Evolutionary conservation across 2,797 vertebrate species (phyloP).

Genomic region (Trichosurus vulpecula): DNA sequence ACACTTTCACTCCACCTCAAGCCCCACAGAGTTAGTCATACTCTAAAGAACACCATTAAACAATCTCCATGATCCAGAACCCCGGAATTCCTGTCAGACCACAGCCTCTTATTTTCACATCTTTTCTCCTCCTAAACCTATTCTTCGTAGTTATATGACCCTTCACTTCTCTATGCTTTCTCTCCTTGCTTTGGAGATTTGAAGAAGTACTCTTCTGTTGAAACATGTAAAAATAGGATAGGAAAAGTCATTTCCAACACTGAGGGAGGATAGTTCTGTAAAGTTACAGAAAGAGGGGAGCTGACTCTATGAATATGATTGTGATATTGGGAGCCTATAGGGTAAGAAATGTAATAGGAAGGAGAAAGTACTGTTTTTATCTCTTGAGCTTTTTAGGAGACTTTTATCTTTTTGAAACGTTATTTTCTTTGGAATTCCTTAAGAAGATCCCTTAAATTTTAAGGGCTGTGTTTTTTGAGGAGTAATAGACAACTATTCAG

Average conservation of each 20-base stretch:
- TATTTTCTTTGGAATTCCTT: conserved; percentile 52
- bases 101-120: too few species aligned
- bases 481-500: conserved; percentile 47
- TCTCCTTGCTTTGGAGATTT: neutral
- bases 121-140: too few species aligned
- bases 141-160: too few species aligned
- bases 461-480: conserved; percentile 33
- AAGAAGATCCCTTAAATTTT: conserved; percentile 27
- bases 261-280: neutral
- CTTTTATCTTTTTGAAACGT: conserved; percentile 33
- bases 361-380: neutral
- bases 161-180: too few species aligned
- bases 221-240: neutral
- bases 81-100: too few species aligned
- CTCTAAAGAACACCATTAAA: too few species aligned
- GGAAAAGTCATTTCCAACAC: neutral
- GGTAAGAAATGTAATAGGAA: too few species aligned
- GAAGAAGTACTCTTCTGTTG: neutral
- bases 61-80: too few species aligned
- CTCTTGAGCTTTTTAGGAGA: conserved; percentile 29
- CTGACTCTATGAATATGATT: neutral
- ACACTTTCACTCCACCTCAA: too few species aligned
- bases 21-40: too few species aligned
- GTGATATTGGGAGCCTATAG: too few species aligned
- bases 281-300: neutral